Percentiles rank a stretch among this genome's conserved stretches.
These are phyloP conservation scores for Mormyrus lacerda DNA, from an alignment of 2,113 vertebrate genomes.

Conservation along the genomic window DNA sequence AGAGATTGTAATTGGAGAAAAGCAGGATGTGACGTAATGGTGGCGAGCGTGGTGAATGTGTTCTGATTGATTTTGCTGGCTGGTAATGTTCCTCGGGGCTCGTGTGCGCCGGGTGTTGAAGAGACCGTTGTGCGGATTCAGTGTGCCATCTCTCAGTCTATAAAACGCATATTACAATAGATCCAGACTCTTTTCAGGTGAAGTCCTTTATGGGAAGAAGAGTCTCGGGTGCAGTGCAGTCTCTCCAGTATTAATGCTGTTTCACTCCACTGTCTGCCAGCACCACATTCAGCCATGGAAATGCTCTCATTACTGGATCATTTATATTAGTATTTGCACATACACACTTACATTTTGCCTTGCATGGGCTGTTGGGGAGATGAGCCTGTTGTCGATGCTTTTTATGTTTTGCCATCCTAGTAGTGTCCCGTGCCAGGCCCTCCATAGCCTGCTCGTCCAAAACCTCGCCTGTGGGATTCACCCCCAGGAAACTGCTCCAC, in stretches of 20 bases:
- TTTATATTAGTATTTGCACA: neutral
- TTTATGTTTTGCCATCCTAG: neutral
- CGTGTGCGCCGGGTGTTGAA: neutral
- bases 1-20: neutral
- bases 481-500: neutral
- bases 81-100: conserved; percentile 7
- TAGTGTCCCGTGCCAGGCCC: neutral
- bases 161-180: neutral
- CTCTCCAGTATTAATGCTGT: too few species aligned
- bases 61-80: neutral
- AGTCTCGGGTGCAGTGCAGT: too few species aligned
- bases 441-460: neutral
- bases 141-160: neutral
- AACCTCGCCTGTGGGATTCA: neutral
- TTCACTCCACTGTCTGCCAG: neutral
- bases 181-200: neutral
- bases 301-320: neutral
- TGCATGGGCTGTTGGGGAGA: neutral
- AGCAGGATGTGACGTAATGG: conserved; percentile 2
- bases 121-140: neutral
- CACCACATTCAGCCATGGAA: neutral
- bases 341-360: neutral
- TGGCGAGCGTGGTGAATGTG: conserved; percentile 3
- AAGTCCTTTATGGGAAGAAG: neutral
- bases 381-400: neutral